Evolutionary conservation across 1,140 invertebrate genomes (phyloP).

Genomic region (Yoshiicerus persimilis): DNA sequence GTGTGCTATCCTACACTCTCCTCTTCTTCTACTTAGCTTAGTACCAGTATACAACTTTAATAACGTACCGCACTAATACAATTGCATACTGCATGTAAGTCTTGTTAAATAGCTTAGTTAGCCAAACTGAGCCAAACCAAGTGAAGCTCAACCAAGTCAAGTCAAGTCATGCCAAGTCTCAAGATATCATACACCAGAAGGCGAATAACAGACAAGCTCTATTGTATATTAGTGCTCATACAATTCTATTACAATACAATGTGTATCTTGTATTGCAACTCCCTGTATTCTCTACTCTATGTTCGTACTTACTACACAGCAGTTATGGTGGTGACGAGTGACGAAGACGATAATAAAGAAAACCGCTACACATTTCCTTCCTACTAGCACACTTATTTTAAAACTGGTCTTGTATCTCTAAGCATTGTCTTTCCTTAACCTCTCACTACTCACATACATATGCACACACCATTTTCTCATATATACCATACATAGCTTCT

Average conservation of each 20-base stretch:
- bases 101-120: slow-evolving; percentile 10
- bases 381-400: slow-evolving; percentile 31
- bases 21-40: background rate
- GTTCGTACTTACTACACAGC: background rate
- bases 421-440: background rate
- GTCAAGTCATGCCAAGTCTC: background rate
- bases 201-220: background rate
- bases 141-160: background rate
- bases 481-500: background rate
- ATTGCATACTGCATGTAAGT: background rate
- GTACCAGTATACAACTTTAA: no score
- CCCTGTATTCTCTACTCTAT: no score
- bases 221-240: no score
- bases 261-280: no score
- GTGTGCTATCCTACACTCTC: background rate
- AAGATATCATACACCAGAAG: background rate
- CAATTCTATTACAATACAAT: no score
- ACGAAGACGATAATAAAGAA: slow-evolving; percentile 22
- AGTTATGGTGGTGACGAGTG: background rate
- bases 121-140: background rate
- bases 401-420: slow-evolving; percentile 9
- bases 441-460: background rate
- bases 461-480: no score
- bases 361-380: slow-evolving; percentile 28
- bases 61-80: background rate